A percentile compares a stretch with the other conserved stretches of the same genome.
Evolutionary conservation across 2,888 invertebrate genomes (phyloP).

Genomic region (Hyalella azteca): DNA sequence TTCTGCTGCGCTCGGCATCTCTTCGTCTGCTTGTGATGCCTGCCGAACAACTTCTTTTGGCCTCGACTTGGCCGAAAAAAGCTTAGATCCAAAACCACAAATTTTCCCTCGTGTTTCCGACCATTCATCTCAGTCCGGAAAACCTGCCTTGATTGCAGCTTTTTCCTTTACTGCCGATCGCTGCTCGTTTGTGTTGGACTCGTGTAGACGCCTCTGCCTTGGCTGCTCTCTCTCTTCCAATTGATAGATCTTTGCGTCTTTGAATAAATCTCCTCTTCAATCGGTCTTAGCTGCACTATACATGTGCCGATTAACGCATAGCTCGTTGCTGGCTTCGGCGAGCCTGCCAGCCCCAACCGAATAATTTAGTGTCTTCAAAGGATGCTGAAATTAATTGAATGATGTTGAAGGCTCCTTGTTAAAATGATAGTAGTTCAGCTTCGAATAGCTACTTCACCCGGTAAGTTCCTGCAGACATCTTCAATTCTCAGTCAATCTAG

Average conservation of each 20-base stretch:
- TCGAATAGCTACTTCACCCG: too few species aligned
- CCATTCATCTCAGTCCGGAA: conserved; percentile 36
- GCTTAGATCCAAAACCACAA: conserved; percentile 14
- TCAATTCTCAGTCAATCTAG: too few species aligned
- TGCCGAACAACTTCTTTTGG: neutral
- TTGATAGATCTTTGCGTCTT: neutral
- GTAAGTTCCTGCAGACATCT: too few species aligned
- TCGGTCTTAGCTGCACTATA: neutral
- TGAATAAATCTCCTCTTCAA: neutral
- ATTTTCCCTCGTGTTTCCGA: conserved; percentile 34
- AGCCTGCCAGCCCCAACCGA: neutral
- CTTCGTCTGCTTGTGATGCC: neutral
- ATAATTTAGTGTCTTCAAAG: neutral
- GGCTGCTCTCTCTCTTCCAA: neutral
- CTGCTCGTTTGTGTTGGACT: neutral
- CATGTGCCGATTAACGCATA: conserved; percentile 21
- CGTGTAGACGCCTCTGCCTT: neutral
- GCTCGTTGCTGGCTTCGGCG: neutral
- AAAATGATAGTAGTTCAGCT: too few species aligned
- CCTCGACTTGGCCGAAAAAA: neutral
- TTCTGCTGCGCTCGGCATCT: neutral
- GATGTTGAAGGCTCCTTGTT: neutral
- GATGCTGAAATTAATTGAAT: neutral
- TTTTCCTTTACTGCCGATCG: conserved; percentile 20
- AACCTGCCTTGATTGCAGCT: conserved; percentile 25